Evolutionary conservation across 2,888 invertebrate species (phyloP).

Genomic region (Cephus sareptanus): DNA sequence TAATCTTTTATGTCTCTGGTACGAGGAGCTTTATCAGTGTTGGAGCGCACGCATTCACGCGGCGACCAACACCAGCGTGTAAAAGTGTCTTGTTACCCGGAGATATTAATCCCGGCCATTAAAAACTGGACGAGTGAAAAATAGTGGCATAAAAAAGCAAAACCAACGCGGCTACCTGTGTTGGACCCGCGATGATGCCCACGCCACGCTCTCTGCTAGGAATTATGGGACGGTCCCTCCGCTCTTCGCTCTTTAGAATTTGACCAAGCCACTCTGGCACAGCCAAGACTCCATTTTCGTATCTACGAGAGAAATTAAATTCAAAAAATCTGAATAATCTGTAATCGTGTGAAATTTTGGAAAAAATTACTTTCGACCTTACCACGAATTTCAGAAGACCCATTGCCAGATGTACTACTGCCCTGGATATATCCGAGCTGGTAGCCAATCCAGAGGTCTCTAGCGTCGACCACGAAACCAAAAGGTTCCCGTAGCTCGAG

Average conservation of each 20-base stretch:
- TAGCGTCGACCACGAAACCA: background rate
- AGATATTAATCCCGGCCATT: slow-evolving; percentile 65
- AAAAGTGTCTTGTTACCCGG: slow-evolving; percentile 64
- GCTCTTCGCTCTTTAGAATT: background rate
- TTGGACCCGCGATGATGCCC: slow-evolving; percentile 36
- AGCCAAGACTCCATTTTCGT: background rate
- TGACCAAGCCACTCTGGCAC: background rate
- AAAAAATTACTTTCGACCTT: background rate
- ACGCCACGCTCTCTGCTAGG: slow-evolving; percentile 9
- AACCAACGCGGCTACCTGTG: slow-evolving; percentile 54
- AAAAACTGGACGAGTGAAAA: slow-evolving; percentile 65
- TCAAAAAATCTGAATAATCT: background rate
- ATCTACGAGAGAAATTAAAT: background rate
- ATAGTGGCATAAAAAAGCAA: slow-evolving; percentile 55
- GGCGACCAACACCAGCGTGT: slow-evolving; percentile 34
- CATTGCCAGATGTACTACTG: background rate
- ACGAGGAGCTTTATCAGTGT: slow-evolving; percentile 14
- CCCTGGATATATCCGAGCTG: background rate
- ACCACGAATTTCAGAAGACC: background rate
- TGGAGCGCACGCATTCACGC: slow-evolving; percentile 35
- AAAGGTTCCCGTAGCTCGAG: background rate
- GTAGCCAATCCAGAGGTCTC: background rate
- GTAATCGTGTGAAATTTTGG: background rate
- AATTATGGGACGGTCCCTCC: slow-evolving; percentile 1
- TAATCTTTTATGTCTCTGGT: slow-evolving; percentile 60